These are phyloP conservation scores for Minunthozetes semirufus DNA, from an alignment of 2,888 invertebrate genomes.

Conservation along the genomic window DNA sequence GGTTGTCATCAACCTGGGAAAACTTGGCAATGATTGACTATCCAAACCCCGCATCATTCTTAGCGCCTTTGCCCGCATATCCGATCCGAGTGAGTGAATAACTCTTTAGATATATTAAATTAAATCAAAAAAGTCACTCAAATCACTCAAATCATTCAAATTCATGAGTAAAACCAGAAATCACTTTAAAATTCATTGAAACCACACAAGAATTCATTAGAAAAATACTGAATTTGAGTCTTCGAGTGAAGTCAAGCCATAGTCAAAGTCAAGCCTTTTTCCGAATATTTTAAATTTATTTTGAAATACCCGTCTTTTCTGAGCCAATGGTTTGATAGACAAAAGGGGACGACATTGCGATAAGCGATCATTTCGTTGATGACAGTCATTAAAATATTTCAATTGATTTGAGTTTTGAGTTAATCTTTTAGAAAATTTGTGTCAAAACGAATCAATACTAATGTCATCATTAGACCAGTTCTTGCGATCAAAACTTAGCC, in stretches of 20 bases:
- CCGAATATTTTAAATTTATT: too few relatives aligned
- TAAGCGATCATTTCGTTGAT: too few relatives aligned
- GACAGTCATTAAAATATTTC: not conserved
- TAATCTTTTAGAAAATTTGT: not conserved
- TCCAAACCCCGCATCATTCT: constrained; percentile 77
- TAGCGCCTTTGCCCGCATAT: constrained; percentile 55
- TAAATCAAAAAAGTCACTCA: not conserved
- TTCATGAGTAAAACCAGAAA: too few relatives aligned
- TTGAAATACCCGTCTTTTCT: too few relatives aligned
- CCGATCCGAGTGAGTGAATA: constrained; percentile 41
- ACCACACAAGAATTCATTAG: too few relatives aligned
- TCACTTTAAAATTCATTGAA: too few relatives aligned
- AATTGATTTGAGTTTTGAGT: not conserved
- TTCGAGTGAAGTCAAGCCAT: too few relatives aligned
- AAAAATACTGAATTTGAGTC: too few relatives aligned
- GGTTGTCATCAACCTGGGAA: constrained; percentile 64
- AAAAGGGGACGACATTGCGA: too few relatives aligned
- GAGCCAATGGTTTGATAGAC: too few relatives aligned
- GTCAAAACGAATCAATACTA: not conserved
- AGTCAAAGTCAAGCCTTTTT: too few relatives aligned
- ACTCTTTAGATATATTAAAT: not conserved
- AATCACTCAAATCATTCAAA: constrained; percentile 38
- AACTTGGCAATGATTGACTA: constrained; percentile 88
- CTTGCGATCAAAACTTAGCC: too few relatives aligned
- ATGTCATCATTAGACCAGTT: not conserved